Conservation (phyloP, 2,888 invertebrate genomes). For the Galeopsomyia nigrocyanea region DNA sequence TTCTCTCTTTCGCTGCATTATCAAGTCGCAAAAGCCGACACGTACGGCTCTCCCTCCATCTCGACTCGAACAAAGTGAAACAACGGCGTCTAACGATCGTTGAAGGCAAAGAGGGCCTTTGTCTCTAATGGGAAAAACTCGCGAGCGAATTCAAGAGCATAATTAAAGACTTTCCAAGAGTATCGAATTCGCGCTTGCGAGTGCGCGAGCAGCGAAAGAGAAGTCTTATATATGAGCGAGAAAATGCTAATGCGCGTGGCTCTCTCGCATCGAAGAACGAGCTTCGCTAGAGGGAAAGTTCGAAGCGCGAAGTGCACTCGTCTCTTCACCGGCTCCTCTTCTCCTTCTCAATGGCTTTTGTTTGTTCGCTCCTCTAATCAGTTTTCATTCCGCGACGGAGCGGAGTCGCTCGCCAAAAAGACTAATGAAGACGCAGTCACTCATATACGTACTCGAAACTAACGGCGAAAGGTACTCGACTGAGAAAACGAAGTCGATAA, state of each 20-base stretch:
- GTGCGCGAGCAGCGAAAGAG: too few relatives aligned
- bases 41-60: too few relatives aligned
- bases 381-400: slow-evolving; percentile 2
- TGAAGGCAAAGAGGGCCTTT: slow-evolving; percentile 16
- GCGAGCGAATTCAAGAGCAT: slow-evolving; percentile 19
- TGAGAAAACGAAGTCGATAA: too few relatives aligned
- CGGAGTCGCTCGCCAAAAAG: too few relatives aligned
- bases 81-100: slow-evolving; percentile 30
- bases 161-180: slow-evolving; percentile 24
- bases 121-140: slow-evolving; percentile 35
- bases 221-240: slow-evolving; percentile 1
- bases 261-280: not conserved
- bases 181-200: slow-evolving; percentile 24
- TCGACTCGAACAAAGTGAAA: slow-evolving; percentile 25
- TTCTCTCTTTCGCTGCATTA: not conserved
- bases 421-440: too few relatives aligned
- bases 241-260: slow-evolving; percentile 33
- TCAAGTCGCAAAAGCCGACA: slow-evolving; percentile 5
- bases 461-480: too few relatives aligned
- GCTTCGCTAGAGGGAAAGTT: slow-evolving; percentile 16
- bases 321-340: too few relatives aligned
- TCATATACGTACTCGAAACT: too few relatives aligned
- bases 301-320: slow-evolving; percentile 5
- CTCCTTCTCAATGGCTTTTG: slow-evolving; percentile 2
- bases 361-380: slow-evolving; percentile 11